Base-by-base conservation (phyloP, 2,797 vertebrate genomes). In the Takifugu ocellatus region DNA sequence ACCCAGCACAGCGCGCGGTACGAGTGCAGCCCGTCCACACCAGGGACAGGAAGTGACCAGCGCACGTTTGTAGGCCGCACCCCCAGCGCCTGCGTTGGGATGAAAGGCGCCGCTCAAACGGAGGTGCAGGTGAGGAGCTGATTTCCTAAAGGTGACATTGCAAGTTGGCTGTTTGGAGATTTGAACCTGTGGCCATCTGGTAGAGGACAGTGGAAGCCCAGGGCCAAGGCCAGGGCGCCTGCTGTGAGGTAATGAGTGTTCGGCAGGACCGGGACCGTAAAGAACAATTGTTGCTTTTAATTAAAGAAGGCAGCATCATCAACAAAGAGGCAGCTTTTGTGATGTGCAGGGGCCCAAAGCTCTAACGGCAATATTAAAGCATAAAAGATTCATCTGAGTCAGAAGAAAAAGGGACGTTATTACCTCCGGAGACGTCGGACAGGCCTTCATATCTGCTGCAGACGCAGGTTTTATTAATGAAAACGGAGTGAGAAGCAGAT, bases 121-220 rank as follows among this genome's bases (percentile, higher is more conserved):
- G 55, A 54, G 44, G 58, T 10, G 55, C 52, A 53, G 61, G 53
- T 44, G 47, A 60, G 48, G 64, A 33, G 25, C 6, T 61, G 51
- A 21, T 51, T 59, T 78, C 54, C 78, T 68, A 61, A 78, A 85
- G 80, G 27, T 70, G 83, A 83, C 81, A 76, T 87, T 83, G 81
- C 55, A 57, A 59, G 75, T 74, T 82, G 70, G 75, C 77, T 2
- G 51, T 62, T 73, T 68, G 33, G 57, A 59, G 64, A 36, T 53
- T 66, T 70, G 68, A 83, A 82, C 81, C 74, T 56, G 75, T 62
- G 76, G 76, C 83, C 80, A 83, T 87, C 83, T 85, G 83, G 79
- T 82, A 61, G 8, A 61, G 74, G 70, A 66, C 72, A 46, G 44
- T 72, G 68, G 68, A 74, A 79, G 61, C 49, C 42, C 70, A 43